phyloP scores from a whole-genome alignment of 2,113 vertebrate species.

The Limnothrissa miodon region DNA sequence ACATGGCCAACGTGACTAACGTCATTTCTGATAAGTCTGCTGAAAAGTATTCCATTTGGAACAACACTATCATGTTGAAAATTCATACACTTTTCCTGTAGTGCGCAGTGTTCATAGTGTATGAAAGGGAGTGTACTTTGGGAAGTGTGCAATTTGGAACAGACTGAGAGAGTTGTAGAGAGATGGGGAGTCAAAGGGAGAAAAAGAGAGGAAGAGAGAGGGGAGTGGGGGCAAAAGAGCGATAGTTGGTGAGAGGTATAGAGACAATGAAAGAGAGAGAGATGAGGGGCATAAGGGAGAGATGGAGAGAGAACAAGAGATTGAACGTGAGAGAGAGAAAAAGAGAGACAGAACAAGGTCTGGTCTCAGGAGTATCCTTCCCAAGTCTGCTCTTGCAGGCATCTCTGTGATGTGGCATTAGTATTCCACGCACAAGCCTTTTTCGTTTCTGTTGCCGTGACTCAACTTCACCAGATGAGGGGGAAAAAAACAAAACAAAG shows the following conservation, averaged over 20 bases:
- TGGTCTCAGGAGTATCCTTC: neutral
- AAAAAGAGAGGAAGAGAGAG: neutral
- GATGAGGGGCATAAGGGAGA: neutral
- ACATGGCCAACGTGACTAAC: no score
- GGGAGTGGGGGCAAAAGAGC: neutral
- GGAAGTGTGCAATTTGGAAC: no score
- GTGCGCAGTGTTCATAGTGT: no score
- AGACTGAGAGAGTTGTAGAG: no score
- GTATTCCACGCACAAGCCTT: conserved; percentile 36
- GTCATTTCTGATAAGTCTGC: no score
- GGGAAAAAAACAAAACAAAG: neutral
- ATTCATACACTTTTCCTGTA: no score
- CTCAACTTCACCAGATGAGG: conserved; percentile 12
- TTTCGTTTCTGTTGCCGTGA: neutral
- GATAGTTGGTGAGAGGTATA: neutral
- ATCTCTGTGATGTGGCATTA: conserved; percentile 26
- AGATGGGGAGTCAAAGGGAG: neutral
- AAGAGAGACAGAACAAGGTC: neutral
- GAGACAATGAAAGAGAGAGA: neutral
- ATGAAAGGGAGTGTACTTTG: no score
- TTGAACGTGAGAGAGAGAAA: neutral
- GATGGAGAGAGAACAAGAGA: neutral
- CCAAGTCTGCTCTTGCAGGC: neutral
- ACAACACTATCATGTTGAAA: no score
- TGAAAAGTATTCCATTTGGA: no score